A percentile compares a stretch with the other conserved stretches of the same genome.
phyloP scores from a whole-genome alignment of 2,113 vertebrate genomes.

The Neomonachus schauinslandi region DNA sequence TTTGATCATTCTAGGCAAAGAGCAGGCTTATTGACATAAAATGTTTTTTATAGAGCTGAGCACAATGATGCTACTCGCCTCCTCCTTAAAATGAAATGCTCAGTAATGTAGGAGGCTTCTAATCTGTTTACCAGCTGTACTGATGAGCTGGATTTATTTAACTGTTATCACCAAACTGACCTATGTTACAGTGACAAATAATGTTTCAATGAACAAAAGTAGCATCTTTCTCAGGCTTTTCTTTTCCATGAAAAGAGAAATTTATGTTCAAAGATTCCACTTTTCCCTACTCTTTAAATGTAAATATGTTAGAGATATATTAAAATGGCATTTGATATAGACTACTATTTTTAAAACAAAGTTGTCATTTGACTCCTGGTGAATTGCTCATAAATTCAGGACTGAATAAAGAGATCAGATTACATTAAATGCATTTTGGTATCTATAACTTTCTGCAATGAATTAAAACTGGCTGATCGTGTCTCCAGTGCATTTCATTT shows the following conservation, averaged over 20 bases:
- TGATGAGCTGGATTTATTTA: constrained; percentile 77
- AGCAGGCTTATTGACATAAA: constrained; percentile 38
- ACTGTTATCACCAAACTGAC: constrained; percentile 72
- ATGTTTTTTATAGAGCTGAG: constrained; percentile 4
- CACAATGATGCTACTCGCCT: background rate
- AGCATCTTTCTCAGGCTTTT: constrained; percentile 72
- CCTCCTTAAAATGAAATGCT: constrained; percentile 60
- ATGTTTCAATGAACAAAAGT: constrained; percentile 77
- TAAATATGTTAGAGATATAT: constrained; percentile 86
- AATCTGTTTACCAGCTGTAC: constrained; percentile 71
- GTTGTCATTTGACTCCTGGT: constrained; percentile 89
- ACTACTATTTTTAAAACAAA: constrained; percentile 91
- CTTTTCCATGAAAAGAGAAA: constrained; percentile 80
- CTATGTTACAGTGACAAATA: constrained; percentile 68
- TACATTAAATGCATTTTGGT: constrained; percentile 95
- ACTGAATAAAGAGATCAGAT: constrained; percentile 94
- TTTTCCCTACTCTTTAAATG: constrained; percentile 81
- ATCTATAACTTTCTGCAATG: constrained; percentile 92
- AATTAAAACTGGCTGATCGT: constrained; percentile 96
- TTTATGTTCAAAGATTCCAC: constrained; percentile 81
- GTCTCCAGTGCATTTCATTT: constrained; percentile 97
- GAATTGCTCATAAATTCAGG: constrained; percentile 92
- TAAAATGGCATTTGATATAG: constrained; percentile 84
- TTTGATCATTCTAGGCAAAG: background rate
- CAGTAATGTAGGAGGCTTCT: constrained; percentile 56